Percentiles rank a stretch among this genome's conserved stretches.
Evolutionary conservation across 2,113 vertebrate genomes (phyloP).

Genomic region (Desmodus rotundus): DNA sequence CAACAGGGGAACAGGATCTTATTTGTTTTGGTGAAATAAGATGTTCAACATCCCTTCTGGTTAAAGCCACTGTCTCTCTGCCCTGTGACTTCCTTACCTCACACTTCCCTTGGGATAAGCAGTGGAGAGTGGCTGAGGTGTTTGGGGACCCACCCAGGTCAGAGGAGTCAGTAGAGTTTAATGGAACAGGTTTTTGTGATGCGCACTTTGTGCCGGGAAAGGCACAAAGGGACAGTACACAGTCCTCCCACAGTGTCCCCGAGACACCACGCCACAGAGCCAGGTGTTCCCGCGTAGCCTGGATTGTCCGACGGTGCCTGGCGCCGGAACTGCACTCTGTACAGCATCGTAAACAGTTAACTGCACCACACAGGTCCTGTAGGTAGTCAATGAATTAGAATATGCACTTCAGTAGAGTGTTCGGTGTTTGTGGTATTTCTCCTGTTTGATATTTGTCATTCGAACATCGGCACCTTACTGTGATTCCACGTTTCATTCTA

Average conservation of each 20-base stretch:
- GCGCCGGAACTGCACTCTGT: too few relatives aligned
- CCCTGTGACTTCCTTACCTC: not conserved
- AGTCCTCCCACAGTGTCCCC: too few relatives aligned
- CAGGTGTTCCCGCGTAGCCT: too few relatives aligned
- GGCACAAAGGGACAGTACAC: too few relatives aligned
- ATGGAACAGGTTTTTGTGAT: too few relatives aligned
- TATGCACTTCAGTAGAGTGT: not conserved
- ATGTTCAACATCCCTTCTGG: not conserved
- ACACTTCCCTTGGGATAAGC: not conserved
- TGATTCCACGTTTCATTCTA: not conserved
- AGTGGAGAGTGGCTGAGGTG: not conserved
- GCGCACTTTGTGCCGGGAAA: not conserved
- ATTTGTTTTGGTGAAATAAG: not conserved
- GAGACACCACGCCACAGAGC: not conserved
- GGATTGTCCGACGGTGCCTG: accelerated
- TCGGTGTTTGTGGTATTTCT: not conserved
- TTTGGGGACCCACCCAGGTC: too few relatives aligned
- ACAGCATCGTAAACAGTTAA: not conserved
- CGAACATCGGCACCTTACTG: not conserved
- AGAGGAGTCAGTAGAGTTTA: not conserved
- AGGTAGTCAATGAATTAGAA: not conserved
- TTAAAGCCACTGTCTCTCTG: not conserved
- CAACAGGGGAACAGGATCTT: not conserved
- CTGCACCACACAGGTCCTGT: too few relatives aligned
- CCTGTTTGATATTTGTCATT: not conserved